phyloP scores from a whole-genome alignment of 37 sponge, comb jelly and placozoan species.

The Ianthella basta region DNA sequence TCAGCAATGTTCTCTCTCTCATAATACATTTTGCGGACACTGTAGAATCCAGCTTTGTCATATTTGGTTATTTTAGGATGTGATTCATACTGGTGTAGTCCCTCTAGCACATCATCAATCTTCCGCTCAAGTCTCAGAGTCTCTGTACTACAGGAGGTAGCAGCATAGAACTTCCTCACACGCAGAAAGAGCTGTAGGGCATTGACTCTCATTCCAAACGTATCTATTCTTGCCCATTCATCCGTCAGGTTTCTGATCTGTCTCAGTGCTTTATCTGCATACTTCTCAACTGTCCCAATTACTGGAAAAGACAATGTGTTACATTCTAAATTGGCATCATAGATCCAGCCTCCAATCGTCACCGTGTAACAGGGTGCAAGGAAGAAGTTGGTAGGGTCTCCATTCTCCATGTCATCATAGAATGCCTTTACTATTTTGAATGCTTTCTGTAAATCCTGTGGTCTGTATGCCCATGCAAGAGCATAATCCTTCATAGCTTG shows the following conservation, averaged over 20 bases:
- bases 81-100: not conserved
- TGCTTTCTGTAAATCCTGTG: not conserved
- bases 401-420: not conserved
- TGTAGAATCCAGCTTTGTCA: not conserved
- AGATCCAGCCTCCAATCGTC: not conserved
- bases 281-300: not conserved
- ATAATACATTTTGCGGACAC: not conserved
- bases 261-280: not conserved
- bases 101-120: not conserved
- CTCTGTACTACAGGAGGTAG: not conserved
- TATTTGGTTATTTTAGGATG: not conserved
- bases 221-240: not conserved
- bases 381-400: not conserved
- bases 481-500: not conserved
- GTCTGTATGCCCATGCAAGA: not conserved
- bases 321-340: not conserved
- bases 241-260: not conserved
- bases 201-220: not conserved
- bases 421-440: not conserved
- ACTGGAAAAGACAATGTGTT: not conserved
- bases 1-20: not conserved
- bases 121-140: not conserved
- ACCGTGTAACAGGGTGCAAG: not conserved
- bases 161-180: not conserved
- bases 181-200: not conserved